Percentiles rank a stretch among this genome's conserved stretches.
These are phyloP conservation scores for Cetonia aurata DNA, from an alignment of 2,888 invertebrate genomes.

Conservation along the genomic window DNA sequence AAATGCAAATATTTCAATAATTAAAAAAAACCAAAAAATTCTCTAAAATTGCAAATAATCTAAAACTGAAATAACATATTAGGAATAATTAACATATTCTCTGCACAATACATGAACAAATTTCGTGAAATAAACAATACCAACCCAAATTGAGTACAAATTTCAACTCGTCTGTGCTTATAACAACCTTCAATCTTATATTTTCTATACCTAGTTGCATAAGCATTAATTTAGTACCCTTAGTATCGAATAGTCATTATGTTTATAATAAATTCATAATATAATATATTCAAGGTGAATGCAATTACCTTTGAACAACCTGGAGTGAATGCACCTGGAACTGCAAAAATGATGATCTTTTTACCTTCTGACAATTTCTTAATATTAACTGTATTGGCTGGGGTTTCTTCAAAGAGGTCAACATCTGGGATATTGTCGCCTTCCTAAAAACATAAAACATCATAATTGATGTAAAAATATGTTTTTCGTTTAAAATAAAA, in stretches of 20 bases:
- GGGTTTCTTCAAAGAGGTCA: constrained; percentile 87
- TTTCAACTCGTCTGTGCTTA: too few species aligned
- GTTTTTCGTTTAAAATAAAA: constrained; percentile 17
- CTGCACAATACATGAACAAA: too few species aligned
- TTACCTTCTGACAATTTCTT: constrained; percentile 80
- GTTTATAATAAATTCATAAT: background rate
- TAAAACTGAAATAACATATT: too few species aligned
- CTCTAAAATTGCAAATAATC: too few species aligned
- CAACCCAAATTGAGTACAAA: too few species aligned
- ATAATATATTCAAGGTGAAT: constrained; percentile 32
- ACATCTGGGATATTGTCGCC: constrained; percentile 85
- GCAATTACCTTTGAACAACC: constrained; percentile 84
- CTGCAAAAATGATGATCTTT: constrained; percentile 89
- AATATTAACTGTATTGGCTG: constrained; percentile 88
- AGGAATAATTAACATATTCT: too few species aligned
- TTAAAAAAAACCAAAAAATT: too few species aligned
- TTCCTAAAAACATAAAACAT: constrained; percentile 71
- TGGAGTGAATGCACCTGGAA: constrained; percentile 96
- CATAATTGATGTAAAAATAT: constrained; percentile 15
- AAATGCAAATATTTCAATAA: too few species aligned
- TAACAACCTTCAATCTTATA: too few species aligned
- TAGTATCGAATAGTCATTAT: background rate
- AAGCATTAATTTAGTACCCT: constrained; percentile 24
- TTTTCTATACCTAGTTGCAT: background rate
- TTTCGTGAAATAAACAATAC: too few species aligned